phyloP scores from a whole-genome alignment of 2,888 invertebrate genomes.

The Yponomeuta plumbellus region DNA sequence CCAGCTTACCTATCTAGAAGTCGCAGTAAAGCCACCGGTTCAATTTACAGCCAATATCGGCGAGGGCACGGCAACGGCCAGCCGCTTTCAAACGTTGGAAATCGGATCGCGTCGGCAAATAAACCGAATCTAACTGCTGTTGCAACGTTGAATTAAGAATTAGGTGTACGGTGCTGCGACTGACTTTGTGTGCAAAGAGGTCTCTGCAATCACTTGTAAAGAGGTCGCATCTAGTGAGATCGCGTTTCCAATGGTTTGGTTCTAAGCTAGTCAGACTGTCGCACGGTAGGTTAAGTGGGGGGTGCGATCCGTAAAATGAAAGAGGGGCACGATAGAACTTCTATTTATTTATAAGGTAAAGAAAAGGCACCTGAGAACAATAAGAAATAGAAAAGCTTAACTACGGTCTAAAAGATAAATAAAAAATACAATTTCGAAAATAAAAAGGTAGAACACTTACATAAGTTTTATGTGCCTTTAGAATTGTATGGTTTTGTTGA shows the following conservation, averaged over 20 bases:
- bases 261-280: neutral
- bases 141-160: constrained; percentile 1
- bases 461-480: too few relatives aligned
- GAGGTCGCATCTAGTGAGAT: neutral
- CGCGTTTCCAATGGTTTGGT: neutral
- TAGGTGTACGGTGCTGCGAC: neutral
- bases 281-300: too few relatives aligned
- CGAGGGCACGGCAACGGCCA: neutral
- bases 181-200: neutral
- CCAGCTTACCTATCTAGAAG: constrained; percentile 3
- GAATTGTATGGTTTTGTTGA: too few relatives aligned
- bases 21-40: constrained; percentile 11
- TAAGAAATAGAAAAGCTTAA: too few relatives aligned
- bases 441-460: too few relatives aligned
- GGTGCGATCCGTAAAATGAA: too few relatives aligned
- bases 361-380: too few relatives aligned
- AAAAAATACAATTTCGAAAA: too few relatives aligned
- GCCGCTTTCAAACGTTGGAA: constrained; percentile 25
- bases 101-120: constrained; percentile 19
- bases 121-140: constrained; percentile 4
- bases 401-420: too few relatives aligned
- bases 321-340: too few relatives aligned
- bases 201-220: neutral
- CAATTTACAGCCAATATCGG: constrained; percentile 13
- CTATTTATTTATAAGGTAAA: too few relatives aligned